Evolutionary conservation across 2,888 invertebrate genomes (phyloP), one percentile per base, ranked within the genome.

Genomic region (Laothoe populi): DNA sequence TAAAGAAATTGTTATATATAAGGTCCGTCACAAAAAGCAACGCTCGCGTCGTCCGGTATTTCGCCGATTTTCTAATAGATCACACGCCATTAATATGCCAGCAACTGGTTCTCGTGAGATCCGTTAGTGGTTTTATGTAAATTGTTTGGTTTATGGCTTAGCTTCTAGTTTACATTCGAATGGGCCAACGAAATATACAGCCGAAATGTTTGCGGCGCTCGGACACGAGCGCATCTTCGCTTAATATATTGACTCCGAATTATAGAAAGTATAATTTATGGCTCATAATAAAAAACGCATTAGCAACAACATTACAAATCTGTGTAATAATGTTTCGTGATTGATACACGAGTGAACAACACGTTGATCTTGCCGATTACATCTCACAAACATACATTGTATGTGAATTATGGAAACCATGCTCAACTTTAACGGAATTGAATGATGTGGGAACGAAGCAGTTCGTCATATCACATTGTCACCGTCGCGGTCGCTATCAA

Each of bases 81-180:
- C 92, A 92, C 91, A 71, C 71, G 75, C 78, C 88, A 90, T 91
- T 89, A 88, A 87, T 85, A 86, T 86, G 81, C 84, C 77, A 67
- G 72, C 74, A 87, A 92, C 92, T 82, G 87, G 92, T 92, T 91
- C 79, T 81, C 75, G 83, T 83, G 87, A 91, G 91, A 90, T 90
- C 92, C 92, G 92, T 92, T 92, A 92, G 87, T 85, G 85, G 90
- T 84, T 88, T 88, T 91, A 92, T 92, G 91, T 90, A 86, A 92
- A 92, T 92, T 79, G 84, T 85, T 87, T 81, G 74, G 85, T 90
- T 90, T 88, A 88, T 88, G 82, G 85, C 73, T 66, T 81, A 70
- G 86, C 90, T 89, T 79, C 87, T 83, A 90, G 88, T 86, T 90
- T 84, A 87, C 85, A 90, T 88, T 86, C 82, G 83, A 85, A 82